phyloP scores from a whole-genome alignment of 2,113 vertebrate species.

The Lepus europaeus region DNA sequence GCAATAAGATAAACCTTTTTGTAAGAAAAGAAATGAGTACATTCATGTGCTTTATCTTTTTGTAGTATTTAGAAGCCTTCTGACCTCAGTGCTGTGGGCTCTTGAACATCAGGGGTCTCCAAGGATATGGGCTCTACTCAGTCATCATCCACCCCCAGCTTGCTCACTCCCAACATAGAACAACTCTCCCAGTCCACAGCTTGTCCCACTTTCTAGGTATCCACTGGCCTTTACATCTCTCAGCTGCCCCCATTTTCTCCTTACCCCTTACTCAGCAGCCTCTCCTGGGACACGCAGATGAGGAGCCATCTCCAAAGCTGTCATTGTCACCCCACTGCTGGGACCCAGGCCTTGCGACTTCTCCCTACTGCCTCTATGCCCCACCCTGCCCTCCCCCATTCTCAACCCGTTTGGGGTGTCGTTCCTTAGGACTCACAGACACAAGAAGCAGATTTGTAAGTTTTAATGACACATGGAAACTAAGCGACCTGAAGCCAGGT shows the following conservation, averaged over 20 bases:
- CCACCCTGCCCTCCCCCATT: background rate
- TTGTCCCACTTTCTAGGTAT: background rate
- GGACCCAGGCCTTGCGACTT: background rate
- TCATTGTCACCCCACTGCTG: background rate
- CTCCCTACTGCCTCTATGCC: background rate
- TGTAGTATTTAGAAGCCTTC: background rate
- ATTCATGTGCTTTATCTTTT: background rate
- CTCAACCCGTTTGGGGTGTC: background rate
- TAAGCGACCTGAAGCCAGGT: background rate
- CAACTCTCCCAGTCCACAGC: background rate
- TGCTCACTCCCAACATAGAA: background rate
- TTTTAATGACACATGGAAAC: conserved; percentile 43
- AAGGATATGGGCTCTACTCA: background rate
- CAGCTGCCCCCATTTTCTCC: background rate
- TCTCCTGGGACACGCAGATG: background rate
- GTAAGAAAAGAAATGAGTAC: background rate
- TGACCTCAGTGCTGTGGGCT: background rate
- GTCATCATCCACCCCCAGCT: background rate
- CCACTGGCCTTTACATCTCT: background rate
- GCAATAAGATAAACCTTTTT: no score
- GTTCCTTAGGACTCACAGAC: conserved; percentile 38
- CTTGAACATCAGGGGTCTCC: background rate
- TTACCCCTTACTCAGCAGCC: background rate
- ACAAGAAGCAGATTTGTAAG: conserved; percentile 32
- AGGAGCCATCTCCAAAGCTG: background rate